Percentiles rank a stretch among this genome's conserved stretches.
Conservation (phyloP, 1,140 invertebrate genomes). For the Aplysia californica region DNA sequence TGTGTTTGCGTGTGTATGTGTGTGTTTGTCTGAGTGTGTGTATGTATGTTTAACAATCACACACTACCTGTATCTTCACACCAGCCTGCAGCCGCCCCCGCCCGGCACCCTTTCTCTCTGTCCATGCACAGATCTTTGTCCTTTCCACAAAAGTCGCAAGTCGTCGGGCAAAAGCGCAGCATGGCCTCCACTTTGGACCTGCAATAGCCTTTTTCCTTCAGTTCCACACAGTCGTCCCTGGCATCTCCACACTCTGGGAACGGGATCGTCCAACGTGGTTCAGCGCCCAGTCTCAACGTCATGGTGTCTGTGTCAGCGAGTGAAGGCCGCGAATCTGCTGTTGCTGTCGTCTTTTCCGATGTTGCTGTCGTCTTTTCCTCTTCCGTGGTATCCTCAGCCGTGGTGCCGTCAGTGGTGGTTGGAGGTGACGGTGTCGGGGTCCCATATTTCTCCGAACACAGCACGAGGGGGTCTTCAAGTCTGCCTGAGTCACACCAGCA, state of each 20-base stretch:
- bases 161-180: background rate
- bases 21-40: no score
- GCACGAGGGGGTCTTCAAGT: background rate
- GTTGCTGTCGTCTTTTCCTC: no score
- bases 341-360: no score
- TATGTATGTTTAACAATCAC: no score
- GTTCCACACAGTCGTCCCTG: background rate
- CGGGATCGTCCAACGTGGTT: background rate
- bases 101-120: background rate
- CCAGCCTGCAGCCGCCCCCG: background rate
- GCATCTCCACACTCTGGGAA: background rate
- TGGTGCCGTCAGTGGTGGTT: background rate
- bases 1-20: no score
- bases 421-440: background rate
- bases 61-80: background rate
- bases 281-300: no score
- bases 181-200: background rate
- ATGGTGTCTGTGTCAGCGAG: no score
- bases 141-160: constrained; percentile 17
- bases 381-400: no score
- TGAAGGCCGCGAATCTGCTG: no score
- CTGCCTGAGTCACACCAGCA: constrained; percentile 20
- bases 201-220: background rate
- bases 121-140: constrained; percentile 19
- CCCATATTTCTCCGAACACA: background rate